A percentile compares a stretch with the other conserved stretches of the same genome.
Conservation (phyloP, 2,888 invertebrate species). For the Eilema griseolum region DNA sequence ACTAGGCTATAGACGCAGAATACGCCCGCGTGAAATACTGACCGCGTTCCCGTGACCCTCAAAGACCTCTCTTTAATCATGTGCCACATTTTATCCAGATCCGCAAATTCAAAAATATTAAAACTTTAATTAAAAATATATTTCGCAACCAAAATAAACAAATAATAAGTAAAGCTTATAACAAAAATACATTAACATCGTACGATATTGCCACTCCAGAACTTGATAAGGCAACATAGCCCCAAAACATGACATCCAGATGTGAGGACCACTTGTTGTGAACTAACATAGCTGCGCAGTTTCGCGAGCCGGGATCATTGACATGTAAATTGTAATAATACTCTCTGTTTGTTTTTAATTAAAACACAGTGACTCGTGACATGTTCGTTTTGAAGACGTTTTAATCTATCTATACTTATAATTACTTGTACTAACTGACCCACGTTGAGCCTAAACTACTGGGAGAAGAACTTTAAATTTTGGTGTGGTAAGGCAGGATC, state of each 20-base stretch:
- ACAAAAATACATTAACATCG: slow-evolving; percentile 10
- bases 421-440: neutral
- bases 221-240: slow-evolving; percentile 20
- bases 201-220: slow-evolving; percentile 9
- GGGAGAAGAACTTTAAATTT: neutral
- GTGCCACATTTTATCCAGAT: neutral
- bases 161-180: neutral
- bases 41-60: too few relatives aligned
- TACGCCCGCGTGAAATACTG: too few relatives aligned
- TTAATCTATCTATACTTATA: neutral
- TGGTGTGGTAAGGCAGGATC: neutral
- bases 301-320: slow-evolving; percentile 30
- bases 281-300: slow-evolving; percentile 18
- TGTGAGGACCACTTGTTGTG: slow-evolving; percentile 29
- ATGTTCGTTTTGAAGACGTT: neutral
- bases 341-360: slow-evolving; percentile 19
- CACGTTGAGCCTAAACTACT: neutral
- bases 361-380: slow-evolving; percentile 27
- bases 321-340: slow-evolving; percentile 32
- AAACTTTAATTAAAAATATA: neutral
- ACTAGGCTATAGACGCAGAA: neutral
- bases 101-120: too few relatives aligned
- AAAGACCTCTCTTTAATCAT: neutral
- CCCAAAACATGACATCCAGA: slow-evolving; percentile 26
- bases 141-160: neutral